phyloP scores from a whole-genome alignment of 2,113 vertebrate species.

The Seriola rivoliana region DNA sequence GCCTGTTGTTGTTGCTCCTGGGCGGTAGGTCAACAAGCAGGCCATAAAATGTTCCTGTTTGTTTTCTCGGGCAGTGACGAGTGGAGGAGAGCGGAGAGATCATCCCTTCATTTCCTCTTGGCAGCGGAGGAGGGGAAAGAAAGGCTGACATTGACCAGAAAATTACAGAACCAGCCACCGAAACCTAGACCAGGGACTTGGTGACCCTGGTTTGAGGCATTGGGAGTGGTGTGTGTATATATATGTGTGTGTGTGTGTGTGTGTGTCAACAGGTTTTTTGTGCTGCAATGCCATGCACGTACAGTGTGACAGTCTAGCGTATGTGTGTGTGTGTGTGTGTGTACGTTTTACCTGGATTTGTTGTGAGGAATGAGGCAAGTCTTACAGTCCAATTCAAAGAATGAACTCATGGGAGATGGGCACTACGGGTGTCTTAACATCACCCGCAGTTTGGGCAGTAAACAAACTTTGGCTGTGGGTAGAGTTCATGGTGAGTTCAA shows the following conservation, averaged over 20 bases:
- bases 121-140: conserved; percentile 59
- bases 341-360: conserved; percentile 15
- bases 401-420: conserved; percentile 51
- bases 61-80: conserved; percentile 66
- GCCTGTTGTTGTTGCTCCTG: conserved; percentile 56
- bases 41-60: conserved; percentile 73
- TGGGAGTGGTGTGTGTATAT: neutral
- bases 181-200: conserved; percentile 32
- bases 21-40: conserved; percentile 70
- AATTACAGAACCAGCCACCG: conserved; percentile 55
- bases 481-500: conserved; percentile 70
- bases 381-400: conserved; percentile 50
- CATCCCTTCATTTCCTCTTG: conserved; percentile 80
- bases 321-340: conserved; percentile 9
- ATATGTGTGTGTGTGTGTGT: neutral
- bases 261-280: conserved; percentile 7
- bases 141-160: conserved; percentile 64
- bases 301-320: conserved; percentile 14
- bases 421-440: conserved; percentile 42
- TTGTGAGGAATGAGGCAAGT: conserved; percentile 49
- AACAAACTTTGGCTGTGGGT: conserved; percentile 58
- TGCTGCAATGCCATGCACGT: neutral
- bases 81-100: conserved; percentile 64
- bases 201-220: conserved; percentile 33
- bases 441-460: conserved; percentile 48